Evolutionary conservation across 1,140 invertebrate genomes (phyloP).

Genomic region (Listronotus oregonensis): DNA sequence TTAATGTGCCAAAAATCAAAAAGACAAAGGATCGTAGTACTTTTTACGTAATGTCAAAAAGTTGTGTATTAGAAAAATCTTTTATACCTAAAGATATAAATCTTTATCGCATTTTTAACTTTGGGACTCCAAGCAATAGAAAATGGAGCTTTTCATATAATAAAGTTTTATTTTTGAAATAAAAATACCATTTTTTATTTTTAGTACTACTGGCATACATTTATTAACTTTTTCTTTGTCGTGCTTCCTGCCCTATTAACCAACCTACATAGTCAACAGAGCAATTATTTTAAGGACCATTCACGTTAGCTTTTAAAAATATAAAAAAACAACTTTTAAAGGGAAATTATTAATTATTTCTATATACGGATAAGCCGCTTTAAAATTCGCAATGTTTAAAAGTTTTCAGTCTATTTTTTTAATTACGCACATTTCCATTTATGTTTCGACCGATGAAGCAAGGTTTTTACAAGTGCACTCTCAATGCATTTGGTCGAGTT

Average conservation of each 20-base stretch:
- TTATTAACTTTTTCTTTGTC: no score
- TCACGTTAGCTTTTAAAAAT: slow-evolving; percentile 15
- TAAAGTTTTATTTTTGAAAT: no score
- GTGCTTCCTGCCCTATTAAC: slow-evolving; percentile 16
- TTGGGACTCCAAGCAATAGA: no score
- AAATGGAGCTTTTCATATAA: no score
- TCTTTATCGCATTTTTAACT: no score
- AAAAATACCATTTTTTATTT: no score
- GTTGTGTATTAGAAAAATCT: no score
- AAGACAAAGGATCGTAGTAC: no score
- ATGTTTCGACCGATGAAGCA: slow-evolving; percentile 13
- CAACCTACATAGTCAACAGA: slow-evolving; percentile 20
- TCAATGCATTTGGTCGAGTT: slow-evolving; percentile 23
- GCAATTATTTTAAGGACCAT: slow-evolving; percentile 25
- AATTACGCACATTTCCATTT: slow-evolving; percentile 33
- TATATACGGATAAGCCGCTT: slow-evolving; percentile 1
- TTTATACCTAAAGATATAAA: no score
- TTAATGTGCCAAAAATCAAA: no score
- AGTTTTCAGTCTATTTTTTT: slow-evolving; percentile 30
- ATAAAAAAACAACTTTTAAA: slow-evolving; percentile 1
- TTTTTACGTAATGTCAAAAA: no score
- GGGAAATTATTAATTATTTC: slow-evolving; percentile 33
- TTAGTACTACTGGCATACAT: no score
- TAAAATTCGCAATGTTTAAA: slow-evolving; percentile 18
- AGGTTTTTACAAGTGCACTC: slow-evolving; percentile 27